These are phyloP conservation scores for Ectropis crepuscularia DNA, from an alignment of 2,888 invertebrate species.

Conservation along the genomic window DNA sequence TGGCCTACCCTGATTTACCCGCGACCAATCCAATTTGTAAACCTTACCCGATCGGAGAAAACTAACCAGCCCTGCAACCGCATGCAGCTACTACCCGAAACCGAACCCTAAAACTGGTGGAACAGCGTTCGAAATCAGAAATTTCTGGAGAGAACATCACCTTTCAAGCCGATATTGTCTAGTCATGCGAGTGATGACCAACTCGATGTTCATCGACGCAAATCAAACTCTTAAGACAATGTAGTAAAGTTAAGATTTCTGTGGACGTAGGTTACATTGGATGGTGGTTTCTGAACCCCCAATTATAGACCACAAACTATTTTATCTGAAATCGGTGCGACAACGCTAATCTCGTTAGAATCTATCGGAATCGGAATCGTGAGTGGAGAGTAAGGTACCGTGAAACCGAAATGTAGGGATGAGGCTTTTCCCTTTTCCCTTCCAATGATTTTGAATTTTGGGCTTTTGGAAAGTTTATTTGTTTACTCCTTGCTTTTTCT, in stretches of 20 bases:
- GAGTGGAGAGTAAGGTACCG: conserved; percentile 52
- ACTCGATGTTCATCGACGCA: conserved; percentile 48
- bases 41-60: conserved; percentile 77
- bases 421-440: conserved; percentile 22
- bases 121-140: conserved; percentile 32
- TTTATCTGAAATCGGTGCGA: conserved; percentile 83
- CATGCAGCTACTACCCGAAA: conserved; percentile 39
- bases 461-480: background rate
- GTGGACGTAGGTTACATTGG: conserved; percentile 44
- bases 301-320: conserved; percentile 84
- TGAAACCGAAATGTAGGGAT: conserved; percentile 30
- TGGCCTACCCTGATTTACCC: conserved; percentile 81
- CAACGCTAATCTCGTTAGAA: conserved; percentile 83
- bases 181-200: conserved; percentile 84
- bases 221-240: conserved; percentile 51
- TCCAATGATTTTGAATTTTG: conserved; percentile 46
- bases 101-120: conserved; percentile 43
- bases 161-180: conserved; percentile 80
- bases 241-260: conserved; percentile 50
- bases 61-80: conserved; percentile 51
- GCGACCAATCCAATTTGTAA: conserved; percentile 83
- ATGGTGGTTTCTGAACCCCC: conserved; percentile 68
- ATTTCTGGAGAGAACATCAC: conserved; percentile 53
- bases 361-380: conserved; percentile 79
- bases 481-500: conserved; percentile 1